phyloP scores from a whole-genome alignment of 2,888 invertebrate genomes.

The Myathropa florea region DNA sequence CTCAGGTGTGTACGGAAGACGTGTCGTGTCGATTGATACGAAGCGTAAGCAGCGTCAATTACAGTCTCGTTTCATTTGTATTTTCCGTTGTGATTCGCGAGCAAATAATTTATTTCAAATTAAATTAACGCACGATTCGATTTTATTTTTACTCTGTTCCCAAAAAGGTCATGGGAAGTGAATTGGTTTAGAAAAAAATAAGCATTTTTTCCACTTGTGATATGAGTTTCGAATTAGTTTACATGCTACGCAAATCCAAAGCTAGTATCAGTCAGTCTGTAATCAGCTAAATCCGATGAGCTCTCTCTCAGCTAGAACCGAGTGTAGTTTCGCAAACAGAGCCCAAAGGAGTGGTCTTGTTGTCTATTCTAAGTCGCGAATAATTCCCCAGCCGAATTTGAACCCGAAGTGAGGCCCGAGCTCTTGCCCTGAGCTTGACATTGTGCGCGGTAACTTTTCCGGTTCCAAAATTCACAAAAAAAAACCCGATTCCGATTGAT shows the following conservation, averaged over 20 bases:
- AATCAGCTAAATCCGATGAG: slow-evolving; percentile 24
- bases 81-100: not conserved
- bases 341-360: slow-evolving; percentile 3
- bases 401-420: not conserved
- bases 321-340: slow-evolving; percentile 46
- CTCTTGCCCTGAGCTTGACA: not conserved
- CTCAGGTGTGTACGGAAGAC: slow-evolving; percentile 57
- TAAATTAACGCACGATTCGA: not conserved
- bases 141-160: not conserved
- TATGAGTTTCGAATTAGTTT: slow-evolving; percentile 2
- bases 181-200: not conserved
- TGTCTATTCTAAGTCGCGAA: not conserved
- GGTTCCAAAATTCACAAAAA: slow-evolving; percentile 29
- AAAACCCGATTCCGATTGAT: slow-evolving; percentile 23
- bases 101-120: not conserved
- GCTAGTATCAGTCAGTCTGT: not conserved
- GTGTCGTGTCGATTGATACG: slow-evolving; percentile 11
- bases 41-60: slow-evolving; percentile 34
- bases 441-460: slow-evolving; percentile 1
- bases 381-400: not conserved
- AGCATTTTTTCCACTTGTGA: not conserved
- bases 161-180: not conserved
- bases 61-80: too few species aligned
- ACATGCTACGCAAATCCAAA: slow-evolving; percentile 43
- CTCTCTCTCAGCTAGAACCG: slow-evolving; percentile 29